Evolutionary conservation across 1,140 invertebrate genomes (phyloP).

Genomic region (Trinorchestia longiramus): DNA sequence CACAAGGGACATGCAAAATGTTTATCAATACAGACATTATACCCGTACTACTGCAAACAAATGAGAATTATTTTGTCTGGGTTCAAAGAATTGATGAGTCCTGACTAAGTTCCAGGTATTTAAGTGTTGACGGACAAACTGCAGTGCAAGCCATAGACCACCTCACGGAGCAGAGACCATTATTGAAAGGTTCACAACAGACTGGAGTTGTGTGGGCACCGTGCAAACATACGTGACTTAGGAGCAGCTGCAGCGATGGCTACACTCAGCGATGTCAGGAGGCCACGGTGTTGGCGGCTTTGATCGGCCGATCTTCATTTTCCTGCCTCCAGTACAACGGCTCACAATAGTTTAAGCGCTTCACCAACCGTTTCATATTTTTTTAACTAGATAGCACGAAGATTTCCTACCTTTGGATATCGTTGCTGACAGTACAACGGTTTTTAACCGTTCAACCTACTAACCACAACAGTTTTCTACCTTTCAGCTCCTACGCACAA

Average conservation of each 20-base stretch:
- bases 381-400: neutral
- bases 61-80: neutral
- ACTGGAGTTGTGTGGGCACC: conserved; percentile 27
- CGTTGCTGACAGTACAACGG: too few species aligned
- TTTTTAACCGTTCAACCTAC: too few species aligned
- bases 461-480: too few species aligned
- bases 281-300: neutral
- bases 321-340: neutral
- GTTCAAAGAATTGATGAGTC: neutral
- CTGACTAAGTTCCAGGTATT: neutral
- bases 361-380: neutral
- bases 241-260: neutral
- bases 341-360: neutral
- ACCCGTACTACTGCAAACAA: neutral
- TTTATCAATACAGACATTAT: neutral
- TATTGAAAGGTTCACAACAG: neutral
- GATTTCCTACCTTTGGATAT: neutral
- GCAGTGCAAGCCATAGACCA: neutral
- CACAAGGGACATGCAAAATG: neutral
- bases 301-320: neutral
- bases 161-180: neutral
- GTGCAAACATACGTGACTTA: conserved; percentile 4
- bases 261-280: neutral
- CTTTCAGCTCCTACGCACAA: too few species aligned
- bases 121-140: neutral